These are phyloP conservation scores for Brachirus orientalis DNA, from an alignment of 2,113 vertebrate genomes.

Conservation along the genomic window DNA sequence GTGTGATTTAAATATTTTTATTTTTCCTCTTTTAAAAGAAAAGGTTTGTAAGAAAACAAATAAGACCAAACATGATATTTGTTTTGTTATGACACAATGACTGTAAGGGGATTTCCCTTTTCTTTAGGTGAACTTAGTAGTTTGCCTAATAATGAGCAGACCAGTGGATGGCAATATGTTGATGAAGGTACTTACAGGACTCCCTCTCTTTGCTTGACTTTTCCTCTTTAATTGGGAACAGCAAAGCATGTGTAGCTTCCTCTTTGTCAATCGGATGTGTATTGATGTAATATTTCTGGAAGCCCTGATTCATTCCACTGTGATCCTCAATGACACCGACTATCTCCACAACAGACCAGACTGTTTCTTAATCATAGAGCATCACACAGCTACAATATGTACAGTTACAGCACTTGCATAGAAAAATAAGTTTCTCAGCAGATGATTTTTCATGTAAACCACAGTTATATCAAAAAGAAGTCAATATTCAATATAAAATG, in stretches of 20 bases:
- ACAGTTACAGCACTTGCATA: slow-evolving; percentile 84
- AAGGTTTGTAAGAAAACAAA: slow-evolving; percentile 79
- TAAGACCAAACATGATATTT: slow-evolving; percentile 72
- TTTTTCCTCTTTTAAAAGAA: slow-evolving; percentile 74
- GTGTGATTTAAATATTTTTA: slow-evolving; percentile 78
- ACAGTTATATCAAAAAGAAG: slow-evolving; percentile 76
- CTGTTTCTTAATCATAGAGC: slow-evolving; percentile 63
- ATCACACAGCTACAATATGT: slow-evolving; percentile 76
- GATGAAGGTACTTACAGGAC: slow-evolving; percentile 47
- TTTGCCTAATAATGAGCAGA: slow-evolving; percentile 77
- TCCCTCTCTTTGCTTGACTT: slow-evolving; percentile 55
- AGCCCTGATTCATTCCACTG: slow-evolving; percentile 61
- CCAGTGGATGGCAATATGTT: slow-evolving; percentile 61
- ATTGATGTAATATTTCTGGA: slow-evolving; percentile 70
- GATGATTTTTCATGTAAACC: slow-evolving; percentile 77
- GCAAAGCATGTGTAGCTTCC: slow-evolving; percentile 51
- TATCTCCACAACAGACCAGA: slow-evolving; percentile 56
- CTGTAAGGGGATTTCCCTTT: slow-evolving; percentile 58
- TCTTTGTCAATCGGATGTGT: slow-evolving; percentile 47
- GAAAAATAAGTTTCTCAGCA: slow-evolving; percentile 84
- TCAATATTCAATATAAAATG: slow-evolving; percentile 77
- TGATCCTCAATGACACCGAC: slow-evolving; percentile 53
- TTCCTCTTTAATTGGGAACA: slow-evolving; percentile 15
- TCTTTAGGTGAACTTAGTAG: slow-evolving; percentile 72
- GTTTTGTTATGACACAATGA: slow-evolving; percentile 62